phyloP scores from a whole-genome alignment of 1,140 invertebrate genomes.

The Sitodiplosis mosellana region DNA sequence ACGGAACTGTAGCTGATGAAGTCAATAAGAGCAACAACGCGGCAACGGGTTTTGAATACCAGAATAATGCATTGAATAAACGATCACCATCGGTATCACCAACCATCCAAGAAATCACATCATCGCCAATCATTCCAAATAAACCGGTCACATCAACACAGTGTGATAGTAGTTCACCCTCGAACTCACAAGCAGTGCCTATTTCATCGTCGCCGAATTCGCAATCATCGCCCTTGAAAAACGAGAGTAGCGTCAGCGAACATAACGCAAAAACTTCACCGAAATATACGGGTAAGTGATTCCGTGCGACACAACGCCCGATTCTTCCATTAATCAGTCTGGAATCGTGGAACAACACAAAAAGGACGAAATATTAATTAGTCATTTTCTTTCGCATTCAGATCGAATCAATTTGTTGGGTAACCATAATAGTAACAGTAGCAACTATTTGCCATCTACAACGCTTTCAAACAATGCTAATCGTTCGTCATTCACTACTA shows the following conservation, averaged over 20 bases:
- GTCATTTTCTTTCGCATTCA: too few species aligned
- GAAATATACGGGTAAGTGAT: constrained; percentile 1
- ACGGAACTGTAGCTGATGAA: neutral
- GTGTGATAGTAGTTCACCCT: too few species aligned
- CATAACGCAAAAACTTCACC: constrained; percentile 2
- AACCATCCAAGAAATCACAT: too few species aligned
- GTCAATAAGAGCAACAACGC: neutral
- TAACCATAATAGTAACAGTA: constrained; percentile 1
- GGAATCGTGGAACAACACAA: neutral
- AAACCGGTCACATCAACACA: too few species aligned
- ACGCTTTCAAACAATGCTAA: neutral
- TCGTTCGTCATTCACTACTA: constrained; percentile 14
- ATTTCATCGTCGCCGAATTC: constrained; percentile 3
- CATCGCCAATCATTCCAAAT: too few species aligned
- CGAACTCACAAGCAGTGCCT: too few species aligned
- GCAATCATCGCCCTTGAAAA: neutral
- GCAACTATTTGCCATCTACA: neutral
- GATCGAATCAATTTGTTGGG: neutral
- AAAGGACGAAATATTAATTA: too few species aligned
- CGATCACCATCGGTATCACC: too few species aligned
- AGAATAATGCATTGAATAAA: too few species aligned
- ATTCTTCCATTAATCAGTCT: too few species aligned
- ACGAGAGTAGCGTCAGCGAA: constrained; percentile 3
- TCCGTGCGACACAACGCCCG: too few species aligned
- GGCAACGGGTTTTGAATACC: constrained; percentile 1